Evolutionary conservation across 2,888 invertebrate species (phyloP), one percentile per base, ranked within the genome.

Genomic region (Endomychus coccineus): DNA sequence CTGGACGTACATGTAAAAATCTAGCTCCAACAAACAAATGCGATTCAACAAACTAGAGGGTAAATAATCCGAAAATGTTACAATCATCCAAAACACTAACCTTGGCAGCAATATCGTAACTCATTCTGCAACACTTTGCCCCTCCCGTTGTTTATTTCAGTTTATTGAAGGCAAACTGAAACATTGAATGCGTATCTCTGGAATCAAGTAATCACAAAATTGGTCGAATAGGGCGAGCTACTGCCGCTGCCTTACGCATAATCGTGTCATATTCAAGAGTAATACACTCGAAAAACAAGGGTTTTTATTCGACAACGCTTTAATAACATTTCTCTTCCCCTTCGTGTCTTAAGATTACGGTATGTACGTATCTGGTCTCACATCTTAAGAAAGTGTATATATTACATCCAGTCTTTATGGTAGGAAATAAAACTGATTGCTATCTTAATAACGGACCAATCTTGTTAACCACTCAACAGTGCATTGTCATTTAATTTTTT

Each of bases 371-470:
- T 50, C 52, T 51, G 42, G 43, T 43, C 49, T 42, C 43, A 48
- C 51, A 60, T 57, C 57, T 55, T 47, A 54, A 52, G 59, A 60
- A 60, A 62, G 58, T 61, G 58, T 61, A 61, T 60, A 58, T 56
- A 63, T 62, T 61, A 59, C 59, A 54, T 55, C 51, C 55, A 52
- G 54, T 57, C 60, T 65, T 65, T 65, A 65, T 64, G 54, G 62
- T 47, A 52, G 58, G 62, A 59, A 64, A 66, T 66, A 66, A 66
- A 66, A 63, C 58, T 61, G 64, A 65, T 64, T 64, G 64, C 64
- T 62, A 64, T 64, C 64, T 64, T 65, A 65, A 65, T 65, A 62
- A 64, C 62, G 53, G 64, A 62, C 62, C 64, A 64, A 65, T 65
- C 65, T 63, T 64, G 64, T 65, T 63, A 64, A 64, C 63, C 61